A percentile compares a stretch with the other conserved stretches of the same genome.
Evolutionary conservation across 2,113 vertebrate genomes (phyloP).

Genomic region (Apus apus): DNA sequence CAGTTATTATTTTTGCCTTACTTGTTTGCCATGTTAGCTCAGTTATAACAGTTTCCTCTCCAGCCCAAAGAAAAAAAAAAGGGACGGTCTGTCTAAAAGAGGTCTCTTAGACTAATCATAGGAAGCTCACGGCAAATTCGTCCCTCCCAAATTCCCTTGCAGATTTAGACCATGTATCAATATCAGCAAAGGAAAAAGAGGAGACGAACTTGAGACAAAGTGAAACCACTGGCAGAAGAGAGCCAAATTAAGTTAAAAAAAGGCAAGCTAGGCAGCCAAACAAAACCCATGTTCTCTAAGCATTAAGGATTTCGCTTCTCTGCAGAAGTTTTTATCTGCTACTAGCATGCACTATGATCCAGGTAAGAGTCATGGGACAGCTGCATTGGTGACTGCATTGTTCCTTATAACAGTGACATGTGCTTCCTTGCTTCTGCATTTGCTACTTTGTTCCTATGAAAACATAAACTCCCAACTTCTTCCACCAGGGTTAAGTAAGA

Average conservation of each 20-base stretch:
- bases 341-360: not conserved
- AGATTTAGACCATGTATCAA: not conserved
- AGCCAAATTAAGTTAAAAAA: not conserved
- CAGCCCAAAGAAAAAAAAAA: not conserved
- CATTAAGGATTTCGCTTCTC: not conserved
- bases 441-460: not conserved
- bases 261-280: not conserved
- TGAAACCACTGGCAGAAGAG: not conserved
- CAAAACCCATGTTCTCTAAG: not conserved
- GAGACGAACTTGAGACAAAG: not conserved
- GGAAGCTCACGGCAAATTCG: not conserved
- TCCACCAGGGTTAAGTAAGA: not conserved
- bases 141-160: not conserved
- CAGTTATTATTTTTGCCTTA: not conserved
- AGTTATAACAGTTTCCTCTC: not conserved
- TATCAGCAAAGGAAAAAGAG: not conserved
- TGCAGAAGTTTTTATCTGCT: not conserved
- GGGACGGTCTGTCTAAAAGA: not conserved
- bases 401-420: not conserved
- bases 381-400: not conserved
- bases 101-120: not conserved
- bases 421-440: not conserved
- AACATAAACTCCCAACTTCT: not conserved
- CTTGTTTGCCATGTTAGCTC: not conserved
- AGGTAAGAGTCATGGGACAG: not conserved